A percentile compares a stretch with the other conserved stretches of the same genome.
Evolutionary conservation across 2,888 invertebrate species (phyloP).

Genomic region (Oconnorella tubifera): DNA sequence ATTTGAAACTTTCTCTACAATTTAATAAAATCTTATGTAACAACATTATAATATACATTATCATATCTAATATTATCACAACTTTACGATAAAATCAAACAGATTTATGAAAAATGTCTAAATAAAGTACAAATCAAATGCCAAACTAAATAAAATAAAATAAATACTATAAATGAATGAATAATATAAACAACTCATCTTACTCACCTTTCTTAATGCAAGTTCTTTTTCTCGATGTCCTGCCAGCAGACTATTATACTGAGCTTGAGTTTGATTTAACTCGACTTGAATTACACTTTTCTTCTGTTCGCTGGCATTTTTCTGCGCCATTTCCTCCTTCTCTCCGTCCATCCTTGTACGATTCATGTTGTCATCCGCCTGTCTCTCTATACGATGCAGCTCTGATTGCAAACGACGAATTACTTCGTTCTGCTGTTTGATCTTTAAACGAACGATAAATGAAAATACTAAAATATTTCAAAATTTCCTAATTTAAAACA

Average conservation of each 20-base stretch:
- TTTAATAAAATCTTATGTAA: slow-evolving; percentile 1
- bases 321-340: slow-evolving; percentile 52
- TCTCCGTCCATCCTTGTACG: slow-evolving; percentile 53
- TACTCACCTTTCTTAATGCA: slow-evolving; percentile 48
- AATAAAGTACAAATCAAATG: too few relatives aligned
- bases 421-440: slow-evolving; percentile 52
- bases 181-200: too few relatives aligned
- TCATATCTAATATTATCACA: background rate
- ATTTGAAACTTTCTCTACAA: slow-evolving; percentile 54
- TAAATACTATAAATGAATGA: too few relatives aligned
- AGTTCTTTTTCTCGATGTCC: slow-evolving; percentile 53
- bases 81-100: background rate
- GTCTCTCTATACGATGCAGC: slow-evolving; percentile 53
- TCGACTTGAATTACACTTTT: slow-evolving; percentile 49
- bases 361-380: slow-evolving; percentile 52
- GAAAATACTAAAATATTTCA: background rate
- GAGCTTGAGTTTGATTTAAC: slow-evolving; percentile 45
- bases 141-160: too few relatives aligned
- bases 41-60: slow-evolving; percentile 1
- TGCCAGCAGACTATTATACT: slow-evolving; percentile 45
- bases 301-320: slow-evolving; percentile 54
- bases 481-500: background rate
- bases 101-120: too few relatives aligned
- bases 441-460: slow-evolving; percentile 36
- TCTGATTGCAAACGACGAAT: slow-evolving; percentile 52